Evolutionary conservation across 2,113 vertebrate genomes (phyloP).

Genomic region (Sceloporus undulatus): DNA sequence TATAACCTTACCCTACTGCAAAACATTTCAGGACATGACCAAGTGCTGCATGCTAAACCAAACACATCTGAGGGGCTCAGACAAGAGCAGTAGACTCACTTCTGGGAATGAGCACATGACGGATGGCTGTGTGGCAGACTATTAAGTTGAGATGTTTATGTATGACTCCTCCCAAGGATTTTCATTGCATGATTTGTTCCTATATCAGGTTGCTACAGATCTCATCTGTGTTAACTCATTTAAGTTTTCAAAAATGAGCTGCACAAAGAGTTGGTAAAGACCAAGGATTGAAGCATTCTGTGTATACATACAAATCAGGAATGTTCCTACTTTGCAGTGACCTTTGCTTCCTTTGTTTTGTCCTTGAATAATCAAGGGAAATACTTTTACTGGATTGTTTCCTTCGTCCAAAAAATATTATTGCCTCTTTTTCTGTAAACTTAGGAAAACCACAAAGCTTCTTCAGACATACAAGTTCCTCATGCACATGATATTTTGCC

Average conservation of each 20-base stretch:
- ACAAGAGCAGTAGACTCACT: slow-evolving; percentile 52
- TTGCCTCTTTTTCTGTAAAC: not conserved
- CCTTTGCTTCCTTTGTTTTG: slow-evolving; percentile 1
- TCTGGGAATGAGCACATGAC: not conserved
- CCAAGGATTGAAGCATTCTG: accelerated
- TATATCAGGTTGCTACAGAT: slow-evolving; percentile 23
- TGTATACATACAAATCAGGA: slow-evolving; percentile 15
- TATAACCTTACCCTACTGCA: slow-evolving; percentile 26
- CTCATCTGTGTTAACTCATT: not conserved
- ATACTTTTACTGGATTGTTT: not conserved
- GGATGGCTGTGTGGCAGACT: slow-evolving; percentile 9
- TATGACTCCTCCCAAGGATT: slow-evolving; percentile 37
- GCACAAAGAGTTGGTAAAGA: not conserved
- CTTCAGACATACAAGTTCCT: not conserved
- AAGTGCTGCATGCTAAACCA: accelerated
- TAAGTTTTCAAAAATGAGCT: accelerated
- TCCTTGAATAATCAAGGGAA: slow-evolving; percentile 12
- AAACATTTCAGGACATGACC: slow-evolving; percentile 24
- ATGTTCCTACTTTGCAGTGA: not conserved
- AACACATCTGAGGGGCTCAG: slow-evolving; percentile 15
- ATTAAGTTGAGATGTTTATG: slow-evolving; percentile 28
- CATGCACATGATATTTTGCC: not conserved
- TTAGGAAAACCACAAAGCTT: not conserved
- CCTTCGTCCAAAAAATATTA: not conserved
- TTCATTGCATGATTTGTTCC: slow-evolving; percentile 43